Conservation (phyloP, 2,797 vertebrate genomes). For the Poecilia picta region DNA sequence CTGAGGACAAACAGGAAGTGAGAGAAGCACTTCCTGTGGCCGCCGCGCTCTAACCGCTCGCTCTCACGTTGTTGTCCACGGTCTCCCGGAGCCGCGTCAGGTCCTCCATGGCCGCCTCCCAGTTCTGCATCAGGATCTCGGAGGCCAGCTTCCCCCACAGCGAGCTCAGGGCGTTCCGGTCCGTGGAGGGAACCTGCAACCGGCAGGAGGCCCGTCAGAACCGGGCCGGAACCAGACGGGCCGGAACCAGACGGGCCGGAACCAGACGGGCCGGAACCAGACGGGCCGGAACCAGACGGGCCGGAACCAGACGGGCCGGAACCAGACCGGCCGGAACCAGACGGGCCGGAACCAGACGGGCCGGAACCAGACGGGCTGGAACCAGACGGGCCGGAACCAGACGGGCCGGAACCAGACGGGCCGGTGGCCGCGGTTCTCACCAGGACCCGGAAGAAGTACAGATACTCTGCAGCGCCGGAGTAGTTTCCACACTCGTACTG, state of each 20-base stretch:
- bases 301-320: no score
- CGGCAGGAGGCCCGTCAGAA: background rate
- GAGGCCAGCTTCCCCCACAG: conserved; percentile 98
- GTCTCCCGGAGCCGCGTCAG: conserved; percentile 97
- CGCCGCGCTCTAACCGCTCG: background rate
- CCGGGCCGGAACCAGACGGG: no score
- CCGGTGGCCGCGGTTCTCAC: conserved; percentile 78
- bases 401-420: no score
- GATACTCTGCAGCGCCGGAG: conserved; percentile 96
- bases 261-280: no score
- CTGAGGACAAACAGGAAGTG: conserved; percentile 66
- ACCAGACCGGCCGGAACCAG: no score
- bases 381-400: no score
- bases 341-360: no score
- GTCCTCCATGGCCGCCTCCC: conserved; percentile 99
- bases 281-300: no score
- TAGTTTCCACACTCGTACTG: conserved; percentile 99
- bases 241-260: no score
- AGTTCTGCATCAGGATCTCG: conserved; percentile 99
- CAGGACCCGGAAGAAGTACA: conserved; percentile 98
- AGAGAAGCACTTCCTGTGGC: no score
- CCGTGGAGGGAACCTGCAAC: conserved; percentile 91
- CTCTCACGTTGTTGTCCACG: conserved; percentile 97
- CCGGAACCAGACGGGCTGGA: no score
- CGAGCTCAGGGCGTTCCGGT: conserved; percentile 95